Evolutionary conservation across 2,113 vertebrate genomes (phyloP).

Genomic region (Tor tambroides): DNA sequence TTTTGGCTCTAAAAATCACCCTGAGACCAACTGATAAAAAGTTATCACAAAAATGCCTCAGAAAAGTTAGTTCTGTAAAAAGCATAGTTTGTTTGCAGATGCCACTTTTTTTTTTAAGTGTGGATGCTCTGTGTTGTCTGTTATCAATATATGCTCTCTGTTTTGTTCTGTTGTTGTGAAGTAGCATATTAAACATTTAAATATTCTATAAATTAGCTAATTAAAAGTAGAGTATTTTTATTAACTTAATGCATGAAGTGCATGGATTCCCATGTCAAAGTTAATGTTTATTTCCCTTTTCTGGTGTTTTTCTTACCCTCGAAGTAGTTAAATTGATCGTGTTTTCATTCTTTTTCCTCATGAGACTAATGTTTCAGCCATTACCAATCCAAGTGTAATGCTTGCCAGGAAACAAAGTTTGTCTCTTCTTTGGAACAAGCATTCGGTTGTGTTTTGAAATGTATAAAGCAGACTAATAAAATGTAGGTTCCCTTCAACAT

Average conservation of each 20-base stretch:
- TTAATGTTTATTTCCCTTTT: background rate
- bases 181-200: background rate
- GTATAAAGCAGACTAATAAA: background rate
- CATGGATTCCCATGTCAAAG: background rate
- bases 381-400: background rate
- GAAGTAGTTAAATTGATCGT: background rate
- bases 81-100: background rate
- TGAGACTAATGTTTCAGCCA: conserved; percentile 13
- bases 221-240: background rate
- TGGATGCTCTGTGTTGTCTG: background rate
- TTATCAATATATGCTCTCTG: background rate
- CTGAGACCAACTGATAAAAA: background rate
- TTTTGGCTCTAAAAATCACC: too few relatives aligned
- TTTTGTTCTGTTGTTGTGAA: background rate
- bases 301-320: background rate
- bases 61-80: background rate
- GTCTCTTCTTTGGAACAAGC: conserved; percentile 3
- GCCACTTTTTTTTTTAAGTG: background rate
- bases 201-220: background rate
- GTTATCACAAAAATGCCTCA: background rate
- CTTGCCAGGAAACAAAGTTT: conserved; percentile 6
- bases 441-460: conserved; percentile 18
- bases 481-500: background rate
- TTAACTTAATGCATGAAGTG: background rate
- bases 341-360: background rate